Percentiles rank a stretch among this genome's conserved stretches.
Conservation (phyloP, 2,797 vertebrate genomes). For the Peromyscus eremicus region DNA sequence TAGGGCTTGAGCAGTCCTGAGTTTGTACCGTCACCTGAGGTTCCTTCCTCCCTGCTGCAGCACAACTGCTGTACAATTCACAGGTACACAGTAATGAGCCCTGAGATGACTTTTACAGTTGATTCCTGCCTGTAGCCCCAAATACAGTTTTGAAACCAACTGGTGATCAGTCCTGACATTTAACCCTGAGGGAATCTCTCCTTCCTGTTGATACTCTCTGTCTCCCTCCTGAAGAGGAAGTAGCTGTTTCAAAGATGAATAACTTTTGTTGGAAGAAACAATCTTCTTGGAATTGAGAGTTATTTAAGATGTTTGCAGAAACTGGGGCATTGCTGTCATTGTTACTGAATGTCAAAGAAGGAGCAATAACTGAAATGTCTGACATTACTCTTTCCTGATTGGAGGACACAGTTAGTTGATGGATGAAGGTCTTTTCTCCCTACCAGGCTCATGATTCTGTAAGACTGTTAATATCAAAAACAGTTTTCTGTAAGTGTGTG, state of each 20-base stretch:
- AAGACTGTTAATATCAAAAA: neutral
- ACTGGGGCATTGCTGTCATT: slow-evolving; percentile 13
- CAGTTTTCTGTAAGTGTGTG: neutral
- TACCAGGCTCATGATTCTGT: neutral
- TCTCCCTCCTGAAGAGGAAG: neutral
- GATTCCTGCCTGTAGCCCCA: neutral
- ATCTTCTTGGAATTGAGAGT: neutral
- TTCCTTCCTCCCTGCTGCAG: fast-evolving
- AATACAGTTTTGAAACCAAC: neutral
- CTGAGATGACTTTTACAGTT: neutral
- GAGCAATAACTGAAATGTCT: neutral
- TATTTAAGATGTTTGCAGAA: slow-evolving; percentile 38
- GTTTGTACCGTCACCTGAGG: neutral
- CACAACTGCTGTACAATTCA: neutral
- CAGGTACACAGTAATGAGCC: neutral
- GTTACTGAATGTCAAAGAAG: slow-evolving; percentile 26
- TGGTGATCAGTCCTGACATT: neutral
- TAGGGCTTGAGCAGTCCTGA: fast-evolving
- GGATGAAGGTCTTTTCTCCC: neutral
- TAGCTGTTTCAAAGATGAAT: neutral
- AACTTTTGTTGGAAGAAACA: neutral
- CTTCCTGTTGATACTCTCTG: neutral
- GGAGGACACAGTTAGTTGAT: neutral
- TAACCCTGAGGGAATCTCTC: neutral
- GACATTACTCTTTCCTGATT: neutral